Evolutionary conservation across 2,888 invertebrate species (phyloP).

Genomic region (Balanococcus diminutus): DNA sequence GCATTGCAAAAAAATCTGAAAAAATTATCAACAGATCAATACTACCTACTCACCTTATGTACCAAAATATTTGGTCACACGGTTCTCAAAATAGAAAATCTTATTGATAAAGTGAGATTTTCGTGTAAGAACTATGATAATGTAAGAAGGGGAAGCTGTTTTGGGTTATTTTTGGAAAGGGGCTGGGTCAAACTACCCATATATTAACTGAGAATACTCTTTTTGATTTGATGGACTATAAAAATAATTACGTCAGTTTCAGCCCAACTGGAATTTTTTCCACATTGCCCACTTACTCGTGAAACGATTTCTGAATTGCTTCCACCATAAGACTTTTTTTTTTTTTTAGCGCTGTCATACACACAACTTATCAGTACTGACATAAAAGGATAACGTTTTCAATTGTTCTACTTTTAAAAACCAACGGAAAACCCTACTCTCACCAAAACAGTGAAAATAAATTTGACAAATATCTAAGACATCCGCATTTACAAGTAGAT

Average conservation of each 20-base stretch:
- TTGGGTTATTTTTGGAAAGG: no score
- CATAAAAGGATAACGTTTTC: not conserved
- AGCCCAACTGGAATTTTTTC: not conserved
- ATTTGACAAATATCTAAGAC: not conserved
- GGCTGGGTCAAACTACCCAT: no score
- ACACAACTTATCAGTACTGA: not conserved
- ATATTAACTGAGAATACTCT: no score
- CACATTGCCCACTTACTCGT: not conserved
- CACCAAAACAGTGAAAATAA: not conserved
- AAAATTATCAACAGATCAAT: no score
- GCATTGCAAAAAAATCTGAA: no score
- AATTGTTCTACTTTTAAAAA: not conserved
- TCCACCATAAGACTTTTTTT: not conserved
- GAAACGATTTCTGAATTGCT: not conserved
- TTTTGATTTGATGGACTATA: not conserved
- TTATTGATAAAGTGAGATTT: no score
- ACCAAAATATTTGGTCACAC: no score
- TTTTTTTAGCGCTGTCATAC: not conserved
- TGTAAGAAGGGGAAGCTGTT: no score
- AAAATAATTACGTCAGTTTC: not conserved
- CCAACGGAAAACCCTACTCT: not conserved
- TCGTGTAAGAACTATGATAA: no score
- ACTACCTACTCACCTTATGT: no score
- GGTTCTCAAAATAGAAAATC: no score
- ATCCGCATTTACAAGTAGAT: not conserved